phyloP scores from a whole-genome alignment of 2,113 vertebrate species.

The Halcyon senegalensis region DNA sequence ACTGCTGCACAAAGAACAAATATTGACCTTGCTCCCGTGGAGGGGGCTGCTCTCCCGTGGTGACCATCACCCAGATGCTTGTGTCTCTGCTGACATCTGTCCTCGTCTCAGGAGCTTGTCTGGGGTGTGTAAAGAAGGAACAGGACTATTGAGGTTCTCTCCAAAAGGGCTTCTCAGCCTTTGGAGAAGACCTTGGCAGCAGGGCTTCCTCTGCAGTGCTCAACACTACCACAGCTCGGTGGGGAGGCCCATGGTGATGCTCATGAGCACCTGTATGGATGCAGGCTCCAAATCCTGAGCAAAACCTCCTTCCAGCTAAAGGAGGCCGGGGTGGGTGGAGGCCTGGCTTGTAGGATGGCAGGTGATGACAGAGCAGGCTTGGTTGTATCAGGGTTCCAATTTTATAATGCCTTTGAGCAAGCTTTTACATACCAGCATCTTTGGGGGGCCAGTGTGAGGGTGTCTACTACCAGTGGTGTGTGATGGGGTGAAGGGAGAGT shows the following conservation, averaged over 20 bases:
- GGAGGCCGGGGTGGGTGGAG: too few species aligned
- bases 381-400: not conserved
- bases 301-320: not conserved
- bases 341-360: not conserved
- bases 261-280: not conserved
- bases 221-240: fast-evolving
- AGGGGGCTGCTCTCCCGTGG: not conserved
- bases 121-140: fast-evolving
- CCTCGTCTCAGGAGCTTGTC: not conserved
- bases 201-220: fast-evolving
- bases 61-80: not conserved
- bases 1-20: not conserved
- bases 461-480: not conserved
- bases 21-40: not conserved
- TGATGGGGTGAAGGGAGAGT: not conserved
- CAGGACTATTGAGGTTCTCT: not conserved
- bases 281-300: not conserved
- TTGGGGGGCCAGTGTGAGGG: not conserved
- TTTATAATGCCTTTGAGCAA: not conserved
- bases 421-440: not conserved
- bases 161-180: not conserved
- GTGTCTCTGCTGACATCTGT: not conserved
- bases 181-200: not conserved
- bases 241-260: not conserved
- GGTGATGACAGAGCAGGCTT: not conserved